phyloP scores from a whole-genome alignment of 2,797 vertebrate species.

The Sebastes steindachneri region DNA sequence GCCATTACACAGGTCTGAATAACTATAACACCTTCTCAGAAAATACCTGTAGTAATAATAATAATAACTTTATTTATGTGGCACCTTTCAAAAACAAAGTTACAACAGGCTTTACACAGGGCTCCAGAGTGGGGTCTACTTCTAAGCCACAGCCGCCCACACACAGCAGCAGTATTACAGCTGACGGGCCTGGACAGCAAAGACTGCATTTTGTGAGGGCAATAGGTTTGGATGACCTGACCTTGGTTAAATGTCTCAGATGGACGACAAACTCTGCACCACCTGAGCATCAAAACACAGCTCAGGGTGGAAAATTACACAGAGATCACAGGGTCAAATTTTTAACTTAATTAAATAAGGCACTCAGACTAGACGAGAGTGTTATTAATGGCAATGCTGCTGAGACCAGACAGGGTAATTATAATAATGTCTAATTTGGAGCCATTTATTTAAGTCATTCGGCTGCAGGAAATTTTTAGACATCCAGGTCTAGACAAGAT shows the following conservation, averaged over 20 bases:
- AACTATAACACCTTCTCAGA: background rate
- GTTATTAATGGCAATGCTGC: background rate
- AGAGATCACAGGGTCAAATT: background rate
- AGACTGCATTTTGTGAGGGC: background rate
- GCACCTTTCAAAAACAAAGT: too few relatives aligned
- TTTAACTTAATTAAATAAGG: background rate
- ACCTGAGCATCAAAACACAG: background rate
- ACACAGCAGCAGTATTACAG: background rate
- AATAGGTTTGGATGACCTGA: background rate
- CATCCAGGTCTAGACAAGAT: background rate
- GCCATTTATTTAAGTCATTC: background rate
- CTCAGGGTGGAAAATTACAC: background rate
- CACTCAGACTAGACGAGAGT: background rate
- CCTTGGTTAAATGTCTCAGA: background rate
- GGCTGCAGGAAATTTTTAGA: background rate
- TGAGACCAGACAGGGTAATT: background rate
- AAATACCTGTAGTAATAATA: background rate
- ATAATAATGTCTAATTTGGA: background rate
- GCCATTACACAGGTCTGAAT: slow-evolving; percentile 93
- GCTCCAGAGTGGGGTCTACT: too few relatives aligned
- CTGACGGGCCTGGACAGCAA: background rate
- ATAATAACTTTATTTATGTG: too few relatives aligned
- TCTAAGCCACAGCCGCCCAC: too few relatives aligned
- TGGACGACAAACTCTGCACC: background rate
- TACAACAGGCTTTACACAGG: too few relatives aligned